Evolutionary conservation across 2,113 vertebrate genomes (phyloP), one percentile per base, ranked within the genome.

Genomic region (Trogon melanurus): DNA sequence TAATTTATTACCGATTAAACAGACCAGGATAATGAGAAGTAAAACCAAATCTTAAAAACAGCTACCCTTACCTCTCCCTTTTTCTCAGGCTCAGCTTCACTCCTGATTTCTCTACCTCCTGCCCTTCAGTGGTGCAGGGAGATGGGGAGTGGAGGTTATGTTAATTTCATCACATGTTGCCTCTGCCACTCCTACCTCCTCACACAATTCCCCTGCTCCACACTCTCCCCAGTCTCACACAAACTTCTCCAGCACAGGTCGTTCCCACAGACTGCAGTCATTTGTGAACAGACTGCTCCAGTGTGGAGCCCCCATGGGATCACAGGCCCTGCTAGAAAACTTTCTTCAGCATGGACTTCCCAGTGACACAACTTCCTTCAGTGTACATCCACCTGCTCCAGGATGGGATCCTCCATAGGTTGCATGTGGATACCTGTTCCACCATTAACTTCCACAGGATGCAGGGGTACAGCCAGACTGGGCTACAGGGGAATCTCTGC

Each of bases 101-200:
- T 71, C 41, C 30, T 3, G 8, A 2, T 70, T 79, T 75, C 27
- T 53, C 22, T 74, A 7, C 5, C 0, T 27, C 5, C 47, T 80
- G 11, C 17, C 41, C 5, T 15, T 54, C n/a, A 56, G 23, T 0
- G 3, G n/a, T 0, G 0, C 23, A 67, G 36, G 14, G 22, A 2
- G 10, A n/a, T 1, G 3, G 10, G 13, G 8, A 22, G 21, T 45
- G 5, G 9, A 3, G 1, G 2, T 16, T 11, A 5, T 2, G 1
- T 17, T 50, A 21, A 25, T 30, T 58, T 69, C 44, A 47, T 41
- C 16, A 38, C 16, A 26, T 1, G 0, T 65, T 57, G 12, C 47
- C 4, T 65, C 16, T 50, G 11, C 19, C 2, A 1, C 26, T 75
- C 8, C 27, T 71, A 76, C 16, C 11, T 50, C 16, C 20, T 85